Base-by-base conservation (phyloP, 37 sponge, comb jelly and placozoan species). In the Oscarella lobularis region DNA sequence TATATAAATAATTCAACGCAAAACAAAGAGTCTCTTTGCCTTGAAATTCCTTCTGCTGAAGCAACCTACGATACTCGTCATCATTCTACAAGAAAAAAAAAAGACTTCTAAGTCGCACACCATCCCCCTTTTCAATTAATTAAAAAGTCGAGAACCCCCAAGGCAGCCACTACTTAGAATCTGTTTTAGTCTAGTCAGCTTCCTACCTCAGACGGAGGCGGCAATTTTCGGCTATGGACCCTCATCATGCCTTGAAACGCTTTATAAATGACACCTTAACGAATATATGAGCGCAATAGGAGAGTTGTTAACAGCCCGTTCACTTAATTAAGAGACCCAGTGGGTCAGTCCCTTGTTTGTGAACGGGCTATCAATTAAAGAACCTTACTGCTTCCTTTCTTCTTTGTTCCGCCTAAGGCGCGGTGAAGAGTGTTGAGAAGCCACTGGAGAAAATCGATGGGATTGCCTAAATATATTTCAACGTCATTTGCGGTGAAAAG, bases 381-480 rank as follows among this genome's bases (percentile, higher is more conserved):
- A 48, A 9, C 20, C 60, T 48, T 48, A 35, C 81, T 79, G n/a
- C 74, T 39, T 5, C 77, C 34, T 38, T 80, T 55, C 79, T 89
- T 78, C 74, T 79, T 68, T 9, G 79, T 39, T 3, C 83, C 85
- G 27, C 87, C 80, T 35, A 97, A 73, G 20, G 92, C 89, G 32
- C 60, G 39, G 69, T 97, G 98, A 0, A 97, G 85, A 0, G 89
- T 82, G 77, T 97, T 90, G 35, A 97, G 70, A 73, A 97, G 66
- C 98, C 98, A 97, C 3, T 89, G 83, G 9, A 97, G 82, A 69
- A 94, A 97, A n/a, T 92, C 92, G 36, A 97, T 72, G 0, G 98
- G 85, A 66, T 97, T 92, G 76, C 96, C 96, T 91, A 48, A 20
- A 48, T n/a, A n/a, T n/a, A n/a, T n/a, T n/a, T n/a, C n/a, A n/a